Evolutionary conservation across 2,797 vertebrate genomes (phyloP).

Genomic region (Chaetophractus vellerosus): DNA sequence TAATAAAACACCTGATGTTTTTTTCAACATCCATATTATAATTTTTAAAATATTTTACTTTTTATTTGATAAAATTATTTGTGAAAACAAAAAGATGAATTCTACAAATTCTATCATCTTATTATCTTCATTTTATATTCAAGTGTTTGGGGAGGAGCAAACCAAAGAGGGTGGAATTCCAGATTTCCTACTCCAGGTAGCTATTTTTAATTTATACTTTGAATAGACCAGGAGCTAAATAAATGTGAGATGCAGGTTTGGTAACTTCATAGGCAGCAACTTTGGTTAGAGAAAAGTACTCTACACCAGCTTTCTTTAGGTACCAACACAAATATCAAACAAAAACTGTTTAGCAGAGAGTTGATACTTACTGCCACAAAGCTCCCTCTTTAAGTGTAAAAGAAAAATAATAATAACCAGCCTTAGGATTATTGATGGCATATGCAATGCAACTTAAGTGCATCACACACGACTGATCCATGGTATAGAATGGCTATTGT

Average conservation of each 20-base stretch:
- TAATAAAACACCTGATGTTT: background rate
- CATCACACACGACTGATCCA: background rate
- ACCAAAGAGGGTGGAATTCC: background rate
- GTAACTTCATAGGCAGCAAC: background rate
- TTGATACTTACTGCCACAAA: slow-evolving; percentile 14
- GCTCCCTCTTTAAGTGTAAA: background rate
- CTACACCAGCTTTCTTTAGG: background rate
- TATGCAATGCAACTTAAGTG: background rate
- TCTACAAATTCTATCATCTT: background rate
- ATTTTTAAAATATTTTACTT: slow-evolving; percentile 15
- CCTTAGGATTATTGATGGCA: background rate
- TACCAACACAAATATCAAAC: slow-evolving; percentile 51
- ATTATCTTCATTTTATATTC: background rate
- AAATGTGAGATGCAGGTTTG: slow-evolving; percentile 19
- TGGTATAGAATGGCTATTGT: background rate
- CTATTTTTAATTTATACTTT: slow-evolving; percentile 51
- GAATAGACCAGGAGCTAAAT: background rate
- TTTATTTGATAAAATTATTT: background rate
- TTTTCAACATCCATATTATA: background rate
- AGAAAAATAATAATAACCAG: background rate
- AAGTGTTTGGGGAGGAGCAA: background rate
- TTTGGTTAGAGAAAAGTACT: slow-evolving; percentile 1
- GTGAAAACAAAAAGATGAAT: slow-evolving; percentile 4
- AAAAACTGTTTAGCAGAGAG: background rate
- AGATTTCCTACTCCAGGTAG: background rate